Evolutionary conservation across 2,113 vertebrate genomes (phyloP), one percentile per base, ranked within the genome.

Genomic region (Cairina moschata): DNA sequence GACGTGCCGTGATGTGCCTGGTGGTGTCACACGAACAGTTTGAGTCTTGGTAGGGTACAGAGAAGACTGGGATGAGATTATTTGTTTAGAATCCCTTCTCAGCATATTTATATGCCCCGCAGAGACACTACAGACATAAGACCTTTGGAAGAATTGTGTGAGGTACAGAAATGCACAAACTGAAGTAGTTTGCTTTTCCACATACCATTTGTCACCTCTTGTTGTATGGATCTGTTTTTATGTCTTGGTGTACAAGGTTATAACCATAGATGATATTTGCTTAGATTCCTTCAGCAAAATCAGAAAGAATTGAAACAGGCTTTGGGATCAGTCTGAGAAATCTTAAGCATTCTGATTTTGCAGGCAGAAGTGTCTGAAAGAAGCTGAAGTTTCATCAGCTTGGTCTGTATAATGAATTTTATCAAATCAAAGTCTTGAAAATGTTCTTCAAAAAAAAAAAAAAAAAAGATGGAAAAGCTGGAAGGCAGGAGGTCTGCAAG

Each of bases 1-100:
- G 34, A 15, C 22, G 29, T 48, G 69, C 42, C 3, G 25, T n/a
- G 58, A 13, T 0, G 0, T 1, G 1, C 11, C 32, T 65, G 71
- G 12, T 29, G 22, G 14, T 67, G 56, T 21, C 32, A 11, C 7
- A 25, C 17, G 18, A 44, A 48, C 34, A 11, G 21, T 25, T 83
- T 29, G 15, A 54, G 34, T 14, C 28, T 54, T 36, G 38, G 8
- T 46, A 5, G 17, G 52, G 34, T 50, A 50, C 32, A 32, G 23
- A 62, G 22, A 52, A 28, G 28, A 16, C 21, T 31, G 25, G 48
- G 29, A 17, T 2, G 3, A 48, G 42, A 80, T 63, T 31, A 40
- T 71, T 84, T 67, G 3, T 67, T 91, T 26, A 25, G 59, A 23
- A 10, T 48, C 67, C 8, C 4, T 38, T 76, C 20, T 76, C 54